Conservation (phyloP, 2,113 vertebrate genomes). For the Ciconia boyciana region DNA sequence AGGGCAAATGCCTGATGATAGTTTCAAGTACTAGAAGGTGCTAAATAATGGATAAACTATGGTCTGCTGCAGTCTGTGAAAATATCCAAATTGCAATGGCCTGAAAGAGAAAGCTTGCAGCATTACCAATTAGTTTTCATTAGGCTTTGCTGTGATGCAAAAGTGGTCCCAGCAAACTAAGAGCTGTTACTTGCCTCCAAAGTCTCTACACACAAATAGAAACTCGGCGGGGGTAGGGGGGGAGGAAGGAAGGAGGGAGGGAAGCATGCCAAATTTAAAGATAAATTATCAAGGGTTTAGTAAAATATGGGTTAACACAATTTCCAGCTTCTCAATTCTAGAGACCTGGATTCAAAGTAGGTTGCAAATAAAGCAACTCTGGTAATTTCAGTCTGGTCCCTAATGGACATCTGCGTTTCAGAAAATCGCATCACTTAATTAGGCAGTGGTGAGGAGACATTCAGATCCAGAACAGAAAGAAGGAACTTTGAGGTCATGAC, state of each 20-base stretch:
- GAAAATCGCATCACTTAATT: not conserved
- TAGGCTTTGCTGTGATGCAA: not conserved
- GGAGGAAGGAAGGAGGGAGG: no score
- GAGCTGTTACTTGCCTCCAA: not conserved
- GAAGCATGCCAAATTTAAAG: not conserved
- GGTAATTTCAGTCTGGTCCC: conserved; percentile 11
- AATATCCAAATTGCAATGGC: not conserved
- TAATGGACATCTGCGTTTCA: not conserved
- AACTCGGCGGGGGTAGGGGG: not conserved
- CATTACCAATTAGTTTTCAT: conserved; percentile 14
- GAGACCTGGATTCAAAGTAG: conserved; percentile 20
- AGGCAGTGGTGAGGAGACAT: not conserved
- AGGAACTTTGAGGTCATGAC: not conserved
- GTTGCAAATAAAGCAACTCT: not conserved
- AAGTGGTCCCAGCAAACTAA: not conserved
- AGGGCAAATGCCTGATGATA: conserved; percentile 3
- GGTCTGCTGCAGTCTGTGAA: not conserved
- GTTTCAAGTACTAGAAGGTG: not conserved
- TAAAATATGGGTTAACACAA: conserved; percentile 1
- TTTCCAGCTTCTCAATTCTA: not conserved
- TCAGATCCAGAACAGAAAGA: not conserved
- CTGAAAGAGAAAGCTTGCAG: not conserved
- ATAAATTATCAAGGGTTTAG: conserved; percentile 13
- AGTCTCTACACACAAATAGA: not conserved
- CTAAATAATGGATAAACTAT: not conserved